Base-by-base conservation (phyloP, 2,797 vertebrate species). In the Xenentodon cancila region DNA sequence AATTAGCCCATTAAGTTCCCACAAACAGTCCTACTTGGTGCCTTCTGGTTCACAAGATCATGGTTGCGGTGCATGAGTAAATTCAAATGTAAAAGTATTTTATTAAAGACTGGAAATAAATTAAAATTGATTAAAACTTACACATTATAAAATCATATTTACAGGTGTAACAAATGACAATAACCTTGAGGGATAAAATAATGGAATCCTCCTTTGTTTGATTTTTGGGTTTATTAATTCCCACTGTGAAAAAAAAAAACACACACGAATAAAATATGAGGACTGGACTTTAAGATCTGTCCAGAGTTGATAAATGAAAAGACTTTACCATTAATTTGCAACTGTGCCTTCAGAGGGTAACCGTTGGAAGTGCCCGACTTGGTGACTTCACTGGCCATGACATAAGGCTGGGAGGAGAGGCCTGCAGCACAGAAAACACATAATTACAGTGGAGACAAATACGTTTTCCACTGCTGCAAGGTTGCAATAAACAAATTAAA, bases 301-400 rank as follows among this genome's bases (percentile, higher is more conserved):
- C 3, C 6, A 7, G 22, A 21, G 42, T 2, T 2, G 11, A 45
- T 1, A 13, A 88, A n/a, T 32, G 32, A 11, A 20, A 59, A 42
- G 25, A 73, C 95, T 88, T 37, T 87, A 99, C 98, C 96, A 71
- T 89, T 95, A 72, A 99, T 95, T 69, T 98, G 97, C 73, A 99
- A 95, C 84, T 99, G 98, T 68, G 97, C 96, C 90, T 97, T 99
- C 95, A 97, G 95, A 81, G 92, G 95, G 80, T 93, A 85, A 65
- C 96, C 97, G 91, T 95, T 94, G 84, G 95, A 79, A 80, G 93
- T 92, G 78, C 88, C 88, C 68, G 93, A 76, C 77, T 90, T 95
- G 90, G 91, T 84, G 82, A 92, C 89, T 89, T 92, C 93, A 76
- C 91, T 94, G 92, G 94, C 95, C 96, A 97, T 97, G 92, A 90